These are phyloP conservation scores for Drosophila tani DNA, from an alignment of 1,140 invertebrate species.

Conservation along the genomic window DNA sequence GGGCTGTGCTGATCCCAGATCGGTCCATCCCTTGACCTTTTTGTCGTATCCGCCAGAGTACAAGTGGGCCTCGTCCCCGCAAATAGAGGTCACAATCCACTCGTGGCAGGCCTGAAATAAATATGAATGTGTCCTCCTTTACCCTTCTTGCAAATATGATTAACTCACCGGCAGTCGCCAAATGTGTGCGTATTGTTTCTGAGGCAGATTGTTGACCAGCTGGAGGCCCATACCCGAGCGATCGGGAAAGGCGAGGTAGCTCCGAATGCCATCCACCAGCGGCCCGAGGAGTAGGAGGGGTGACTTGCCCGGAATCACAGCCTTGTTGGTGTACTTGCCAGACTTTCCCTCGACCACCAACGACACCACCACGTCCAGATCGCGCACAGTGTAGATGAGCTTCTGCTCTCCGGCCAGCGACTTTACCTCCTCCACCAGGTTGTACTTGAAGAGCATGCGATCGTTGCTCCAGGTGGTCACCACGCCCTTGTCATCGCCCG, in stretches of 20 bases:
- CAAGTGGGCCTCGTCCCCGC: slow-evolving; percentile 61
- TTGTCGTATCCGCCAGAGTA: slow-evolving; percentile 82
- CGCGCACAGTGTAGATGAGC: slow-evolving; percentile 76
- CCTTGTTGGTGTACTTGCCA: slow-evolving; percentile 79
- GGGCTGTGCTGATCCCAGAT: slow-evolving; percentile 55
- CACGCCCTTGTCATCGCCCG: slow-evolving; percentile 83
- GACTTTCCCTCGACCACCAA: slow-evolving; percentile 66
- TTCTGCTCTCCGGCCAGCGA: slow-evolving; percentile 73
- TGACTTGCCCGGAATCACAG: slow-evolving; percentile 73
- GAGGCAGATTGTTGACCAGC: slow-evolving; percentile 65
- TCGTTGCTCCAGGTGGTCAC: slow-evolving; percentile 82
- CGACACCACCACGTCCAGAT: slow-evolving; percentile 77
- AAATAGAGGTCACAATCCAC: slow-evolving; percentile 77
- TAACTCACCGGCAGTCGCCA: slow-evolving; percentile 67
- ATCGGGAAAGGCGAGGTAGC: slow-evolving; percentile 74
- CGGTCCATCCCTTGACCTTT: slow-evolving; percentile 78
- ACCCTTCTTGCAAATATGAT: not conserved
- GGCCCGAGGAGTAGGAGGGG: slow-evolving; percentile 73
- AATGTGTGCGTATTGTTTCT: slow-evolving; percentile 53
- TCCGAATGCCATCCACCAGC: slow-evolving; percentile 47
- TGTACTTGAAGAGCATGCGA: slow-evolving; percentile 82
- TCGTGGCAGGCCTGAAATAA: slow-evolving; percentile 72
- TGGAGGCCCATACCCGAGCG: slow-evolving; percentile 77
- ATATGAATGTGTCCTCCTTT: not conserved
- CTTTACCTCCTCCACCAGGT: slow-evolving; percentile 82